Evolutionary conservation across 2,797 vertebrate species (phyloP), one percentile per base, ranked within the genome.

Genomic region (Sebastolobus altivelis): DNA sequence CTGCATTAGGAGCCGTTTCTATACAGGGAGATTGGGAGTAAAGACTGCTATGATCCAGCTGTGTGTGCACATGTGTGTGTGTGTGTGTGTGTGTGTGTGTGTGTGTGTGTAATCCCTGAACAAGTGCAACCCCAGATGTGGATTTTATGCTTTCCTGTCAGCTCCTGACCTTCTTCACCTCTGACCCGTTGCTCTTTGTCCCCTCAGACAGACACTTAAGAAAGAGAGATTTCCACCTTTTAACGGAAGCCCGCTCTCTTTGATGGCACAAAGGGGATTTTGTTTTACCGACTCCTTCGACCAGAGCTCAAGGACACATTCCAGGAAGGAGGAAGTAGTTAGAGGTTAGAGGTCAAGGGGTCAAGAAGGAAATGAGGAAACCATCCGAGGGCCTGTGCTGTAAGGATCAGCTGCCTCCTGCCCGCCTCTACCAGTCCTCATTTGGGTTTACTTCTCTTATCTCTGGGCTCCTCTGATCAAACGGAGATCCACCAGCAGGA

Each of bases 41-140:
- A 69, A 25, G 60, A 5, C 63, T 29, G 67, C 75, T 56, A 56
- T 58, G 66, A 81, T 85, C 69, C 74, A 81, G 79, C 73, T 81
- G 84, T 38, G 70, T 80, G 38, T 20, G 43, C 25, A 49, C 8
- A 6, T 40, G 69, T 61, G 25, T 25, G 25, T 25, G 25, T 25
- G 25, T 25, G 25, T 25, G 25, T 25, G 25, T 25, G 25, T 25
- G 46, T 63, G 54, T 70, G 68, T 38, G 33, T 56, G 65, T 54
- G 38, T 66, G 49, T 55, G 69, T 56, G 54, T 65, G 68, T 73
- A 58, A 79, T 86, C 46, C 54, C 35, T 14, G 65, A 86, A 85
- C 82, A 91, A 91, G 88, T 91, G 86, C 79, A 75, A 75, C 18
- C 46, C 55, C 89, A 87, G 84, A 90, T 88, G 90, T 91, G 82